Evolutionary conservation across 2,888 invertebrate species (phyloP).

Genomic region (Uloborus plumipes): DNA sequence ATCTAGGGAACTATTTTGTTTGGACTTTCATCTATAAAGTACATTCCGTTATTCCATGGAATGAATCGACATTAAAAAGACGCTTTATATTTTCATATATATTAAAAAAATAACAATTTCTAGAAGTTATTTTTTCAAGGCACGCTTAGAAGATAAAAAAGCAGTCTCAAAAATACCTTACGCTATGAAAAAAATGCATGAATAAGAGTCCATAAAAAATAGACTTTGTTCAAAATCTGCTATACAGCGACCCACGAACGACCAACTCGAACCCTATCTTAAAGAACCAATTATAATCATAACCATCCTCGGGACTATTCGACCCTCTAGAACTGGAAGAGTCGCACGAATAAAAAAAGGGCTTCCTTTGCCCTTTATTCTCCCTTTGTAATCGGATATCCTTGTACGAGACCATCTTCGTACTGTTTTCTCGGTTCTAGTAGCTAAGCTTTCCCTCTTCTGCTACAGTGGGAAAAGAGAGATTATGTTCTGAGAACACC

Average conservation of each 20-base stretch:
- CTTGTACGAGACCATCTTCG: slow-evolving; percentile 24
- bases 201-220: background rate
- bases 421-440: slow-evolving; percentile 4
- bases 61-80: too few relatives aligned
- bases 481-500: slow-evolving; percentile 1
- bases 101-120: too few relatives aligned
- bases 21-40: too few relatives aligned
- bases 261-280: background rate
- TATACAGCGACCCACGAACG: slow-evolving; percentile 5
- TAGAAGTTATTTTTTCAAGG: too few relatives aligned
- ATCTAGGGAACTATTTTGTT: too few relatives aligned
- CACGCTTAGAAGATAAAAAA: background rate
- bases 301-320: background rate
- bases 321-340: slow-evolving; percentile 1
- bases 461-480: background rate
- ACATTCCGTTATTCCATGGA: too few relatives aligned
- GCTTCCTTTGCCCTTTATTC: slow-evolving; percentile 33
- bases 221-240: background rate
- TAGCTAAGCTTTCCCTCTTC: too few relatives aligned
- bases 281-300: slow-evolving; percentile 15
- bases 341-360: background rate
- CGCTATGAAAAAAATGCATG: background rate
- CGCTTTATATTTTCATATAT: too few relatives aligned
- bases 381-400: slow-evolving; percentile 62
- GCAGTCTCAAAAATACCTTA: background rate